phyloP scores from a whole-genome alignment of 2,888 invertebrate genomes.

The Oxytorus armatus region DNA sequence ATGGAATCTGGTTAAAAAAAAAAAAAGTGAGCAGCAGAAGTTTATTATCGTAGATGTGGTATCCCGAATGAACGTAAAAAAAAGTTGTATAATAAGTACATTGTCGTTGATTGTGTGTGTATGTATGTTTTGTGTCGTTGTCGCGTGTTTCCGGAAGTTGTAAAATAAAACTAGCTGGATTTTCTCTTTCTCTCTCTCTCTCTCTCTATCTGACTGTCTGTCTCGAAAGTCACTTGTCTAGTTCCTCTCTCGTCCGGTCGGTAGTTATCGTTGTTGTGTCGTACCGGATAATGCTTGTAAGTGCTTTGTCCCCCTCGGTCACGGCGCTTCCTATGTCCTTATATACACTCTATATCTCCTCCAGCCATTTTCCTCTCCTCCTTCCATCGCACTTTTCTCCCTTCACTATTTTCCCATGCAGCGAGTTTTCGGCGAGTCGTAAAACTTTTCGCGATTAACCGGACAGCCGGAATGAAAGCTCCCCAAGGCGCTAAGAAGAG shows the following conservation, averaged over 20 bases:
- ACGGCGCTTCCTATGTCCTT: conserved; percentile 24
- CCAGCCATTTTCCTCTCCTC: conserved; percentile 1
- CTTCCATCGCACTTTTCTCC: conserved; percentile 7
- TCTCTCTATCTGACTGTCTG: conserved; percentile 9
- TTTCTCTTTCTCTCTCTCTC: conserved; percentile 15
- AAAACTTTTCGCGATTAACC: conserved; percentile 65
- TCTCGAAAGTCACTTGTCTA: conserved; percentile 44
- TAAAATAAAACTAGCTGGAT: conserved; percentile 50
- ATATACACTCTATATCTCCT: neutral
- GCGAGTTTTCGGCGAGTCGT: conserved; percentile 49
- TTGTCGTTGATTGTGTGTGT: conserved; percentile 42
- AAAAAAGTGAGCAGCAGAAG: neutral
- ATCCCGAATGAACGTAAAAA: neutral
- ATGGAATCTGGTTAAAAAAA: conserved; percentile 34
- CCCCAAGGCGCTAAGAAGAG: neutral
- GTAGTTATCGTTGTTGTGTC: conserved; percentile 38
- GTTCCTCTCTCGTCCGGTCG: conserved; percentile 13
- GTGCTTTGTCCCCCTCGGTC: conserved; percentile 55
- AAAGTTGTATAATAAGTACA: conserved; percentile 54
- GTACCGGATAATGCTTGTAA: conserved; percentile 58
- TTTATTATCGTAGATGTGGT: neutral
- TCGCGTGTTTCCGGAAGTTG: conserved; percentile 60
- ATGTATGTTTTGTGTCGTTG: conserved; percentile 23
- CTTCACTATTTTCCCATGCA: conserved; percentile 41
- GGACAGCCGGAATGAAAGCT: conserved; percentile 61